These are phyloP conservation scores for Cossypha dichroa DNA, from an alignment of 2,797 vertebrate genomes.

Conservation along the genomic window DNA sequence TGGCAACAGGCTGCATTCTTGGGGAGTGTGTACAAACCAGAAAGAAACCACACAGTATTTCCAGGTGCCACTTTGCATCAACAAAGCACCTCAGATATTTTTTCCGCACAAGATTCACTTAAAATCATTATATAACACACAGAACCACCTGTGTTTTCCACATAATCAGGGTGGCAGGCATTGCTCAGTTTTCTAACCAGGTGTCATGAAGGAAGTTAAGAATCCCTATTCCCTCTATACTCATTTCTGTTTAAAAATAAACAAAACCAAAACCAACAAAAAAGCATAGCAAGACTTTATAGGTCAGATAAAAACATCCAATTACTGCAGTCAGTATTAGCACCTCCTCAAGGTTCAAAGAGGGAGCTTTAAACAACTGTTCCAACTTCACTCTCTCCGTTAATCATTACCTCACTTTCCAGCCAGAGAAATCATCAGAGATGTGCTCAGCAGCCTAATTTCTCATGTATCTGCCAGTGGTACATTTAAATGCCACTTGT, in stretches of 20 bases:
- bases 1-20: background rate
- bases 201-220: background rate
- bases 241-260: background rate
- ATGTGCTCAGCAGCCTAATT: background rate
- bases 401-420: background rate
- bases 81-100: background rate
- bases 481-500: background rate
- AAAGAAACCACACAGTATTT: background rate
- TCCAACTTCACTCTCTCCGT: background rate
- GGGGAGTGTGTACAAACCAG: rapidly evolving
- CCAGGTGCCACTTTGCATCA: background rate
- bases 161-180: background rate
- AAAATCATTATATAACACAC: background rate
- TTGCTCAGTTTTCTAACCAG: background rate
- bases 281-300: background rate
- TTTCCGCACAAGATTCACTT: background rate
- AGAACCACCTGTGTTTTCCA: background rate
- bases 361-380: background rate
- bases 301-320: background rate
- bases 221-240: background rate
- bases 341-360: background rate
- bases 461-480: background rate
- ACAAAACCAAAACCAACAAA: background rate
- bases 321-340: background rate
- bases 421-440: background rate